These are phyloP conservation scores for Phataginus tricuspis DNA, from an alignment of 2,797 vertebrate genomes.

Conservation along the genomic window DNA sequence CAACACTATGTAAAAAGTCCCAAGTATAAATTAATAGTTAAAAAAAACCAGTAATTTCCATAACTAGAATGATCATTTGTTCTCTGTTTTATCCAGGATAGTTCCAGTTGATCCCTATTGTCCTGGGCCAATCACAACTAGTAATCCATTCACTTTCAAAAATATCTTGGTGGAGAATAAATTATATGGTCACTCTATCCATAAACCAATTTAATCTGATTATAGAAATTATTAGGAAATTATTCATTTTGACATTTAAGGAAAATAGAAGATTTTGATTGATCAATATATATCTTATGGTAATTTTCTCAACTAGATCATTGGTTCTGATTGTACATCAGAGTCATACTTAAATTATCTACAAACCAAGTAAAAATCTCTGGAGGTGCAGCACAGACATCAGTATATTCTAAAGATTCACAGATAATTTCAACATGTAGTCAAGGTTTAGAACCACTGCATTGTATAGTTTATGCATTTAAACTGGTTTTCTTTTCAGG, in stretches of 20 bases:
- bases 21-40: constrained; percentile 18
- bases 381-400: neutral
- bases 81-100: neutral
- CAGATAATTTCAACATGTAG: neutral
- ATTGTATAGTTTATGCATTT: constrained; percentile 25
- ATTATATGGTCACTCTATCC: neutral
- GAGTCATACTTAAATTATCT: neutral
- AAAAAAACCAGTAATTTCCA: neutral
- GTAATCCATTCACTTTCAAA: constrained; percentile 7
- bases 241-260: constrained; percentile 36
- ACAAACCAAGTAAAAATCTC: neutral
- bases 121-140: neutral
- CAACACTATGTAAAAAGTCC: neutral
- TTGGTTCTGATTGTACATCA: neutral
- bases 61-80: neutral
- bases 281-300: neutral
- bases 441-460: neutral
- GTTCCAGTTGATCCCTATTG: neutral
- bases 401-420: neutral
- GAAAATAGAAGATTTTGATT: constrained; percentile 37
- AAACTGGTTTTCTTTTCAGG: neutral
- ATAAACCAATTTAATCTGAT: constrained; percentile 1
- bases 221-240: constrained; percentile 22
- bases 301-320: neutral
- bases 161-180: neutral